phyloP scores from a whole-genome alignment of 1,140 invertebrate species.

The Papilio xuthus region DNA sequence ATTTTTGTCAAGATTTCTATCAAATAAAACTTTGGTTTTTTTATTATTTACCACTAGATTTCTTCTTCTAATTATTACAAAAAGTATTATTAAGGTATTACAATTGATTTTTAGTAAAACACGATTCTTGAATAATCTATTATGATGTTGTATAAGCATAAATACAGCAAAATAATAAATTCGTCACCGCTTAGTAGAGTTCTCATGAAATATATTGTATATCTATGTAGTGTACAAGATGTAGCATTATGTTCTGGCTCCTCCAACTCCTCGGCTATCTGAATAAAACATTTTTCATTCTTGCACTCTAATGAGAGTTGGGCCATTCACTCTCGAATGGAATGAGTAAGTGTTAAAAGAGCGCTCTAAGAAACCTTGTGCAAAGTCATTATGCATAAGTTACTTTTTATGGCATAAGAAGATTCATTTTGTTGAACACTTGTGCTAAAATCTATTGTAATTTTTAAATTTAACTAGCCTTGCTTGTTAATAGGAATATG shows the following conservation, averaged over 20 bases:
- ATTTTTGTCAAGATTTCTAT: not conserved
- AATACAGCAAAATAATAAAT: not conserved
- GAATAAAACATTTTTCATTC: slow-evolving; percentile 28
- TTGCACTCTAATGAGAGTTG: slow-evolving; percentile 22
- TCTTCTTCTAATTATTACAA: too few relatives aligned
- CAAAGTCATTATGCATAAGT: slow-evolving; percentile 15
- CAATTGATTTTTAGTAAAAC: too few relatives aligned
- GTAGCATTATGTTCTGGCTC: not conserved
- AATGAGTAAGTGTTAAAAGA: slow-evolving; percentile 23
- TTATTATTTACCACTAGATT: too few relatives aligned
- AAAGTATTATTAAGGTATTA: too few relatives aligned
- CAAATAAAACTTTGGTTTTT: too few relatives aligned
- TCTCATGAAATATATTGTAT: not conserved
- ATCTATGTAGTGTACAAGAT: not conserved
- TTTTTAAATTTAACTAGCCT: not conserved
- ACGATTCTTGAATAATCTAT: too few relatives aligned
- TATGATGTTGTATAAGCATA: too few relatives aligned
- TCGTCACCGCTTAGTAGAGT: not conserved
- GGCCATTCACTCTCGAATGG: slow-evolving; percentile 11
- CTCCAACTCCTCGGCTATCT: slow-evolving; percentile 12
- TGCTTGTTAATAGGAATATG: not conserved
- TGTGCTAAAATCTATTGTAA: not conserved
- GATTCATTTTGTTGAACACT: not conserved
- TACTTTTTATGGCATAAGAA: slow-evolving; percentile 17
- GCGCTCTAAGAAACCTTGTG: slow-evolving; percentile 2